These are phyloP conservation scores for Norana najaformis DNA, from an alignment of 2,888 invertebrate genomes.

Conservation along the genomic window DNA sequence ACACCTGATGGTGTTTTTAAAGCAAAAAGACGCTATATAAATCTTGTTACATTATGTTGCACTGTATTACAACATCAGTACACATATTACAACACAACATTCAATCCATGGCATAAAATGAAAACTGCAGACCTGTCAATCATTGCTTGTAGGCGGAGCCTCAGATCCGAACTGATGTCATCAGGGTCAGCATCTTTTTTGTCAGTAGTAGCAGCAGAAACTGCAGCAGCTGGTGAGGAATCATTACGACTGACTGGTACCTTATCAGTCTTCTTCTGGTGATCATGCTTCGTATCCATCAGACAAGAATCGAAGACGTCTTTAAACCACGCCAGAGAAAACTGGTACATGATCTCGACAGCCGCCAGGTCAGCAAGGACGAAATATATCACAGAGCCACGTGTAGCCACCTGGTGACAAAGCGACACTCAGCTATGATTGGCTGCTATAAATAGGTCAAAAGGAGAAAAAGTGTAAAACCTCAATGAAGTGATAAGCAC, in stretches of 20 bases:
- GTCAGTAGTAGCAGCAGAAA: neutral
- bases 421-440: neutral
- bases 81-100: neutral
- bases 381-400: constrained; percentile 62
- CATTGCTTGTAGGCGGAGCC: neutral
- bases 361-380: constrained; percentile 58
- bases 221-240: neutral
- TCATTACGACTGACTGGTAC: neutral
- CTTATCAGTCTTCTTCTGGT: neutral
- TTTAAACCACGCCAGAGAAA: constrained; percentile 62
- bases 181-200: neutral
- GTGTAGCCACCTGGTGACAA: constrained; percentile 56
- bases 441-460: neutral
- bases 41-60: too few species aligned
- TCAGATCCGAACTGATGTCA: neutral
- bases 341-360: constrained; percentile 63
- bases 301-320: constrained; percentile 56
- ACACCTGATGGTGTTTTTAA: too few species aligned
- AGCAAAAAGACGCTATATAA: too few species aligned
- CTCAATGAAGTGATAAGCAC: too few species aligned
- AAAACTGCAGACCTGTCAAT: neutral
- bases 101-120: neutral
- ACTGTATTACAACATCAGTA: too few species aligned
- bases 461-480: too few species aligned
- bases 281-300: neutral